Base-by-base conservation (phyloP, 2,888 invertebrate genomes). In the Mermis nigrescens region DNA sequence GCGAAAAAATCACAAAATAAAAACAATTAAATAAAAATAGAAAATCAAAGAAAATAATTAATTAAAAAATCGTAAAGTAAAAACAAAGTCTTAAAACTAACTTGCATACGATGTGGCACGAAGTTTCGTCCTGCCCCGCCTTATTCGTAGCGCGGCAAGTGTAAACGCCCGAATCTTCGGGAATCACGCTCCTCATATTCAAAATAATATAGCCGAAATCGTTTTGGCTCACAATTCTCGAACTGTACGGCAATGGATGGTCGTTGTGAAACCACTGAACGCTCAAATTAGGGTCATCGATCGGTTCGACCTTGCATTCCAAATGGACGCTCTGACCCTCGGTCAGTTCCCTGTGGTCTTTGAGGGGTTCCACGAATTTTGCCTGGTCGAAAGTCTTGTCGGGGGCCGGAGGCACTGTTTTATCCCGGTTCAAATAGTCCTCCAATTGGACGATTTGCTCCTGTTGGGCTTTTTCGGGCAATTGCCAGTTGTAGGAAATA, bases 131-230 rank as follows among this genome's bases (percentile, higher is more conserved):
- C 77, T 87, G 87, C 73, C 92, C 91, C 68, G 86, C 86, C 66
- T 85, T 82, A 69, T 88, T 88, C 67, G 86, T 88, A 63, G 87
- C 89, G 70, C 88, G 83, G 76, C 89, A 89, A 58, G 62, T 63
- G 75, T 95, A 95, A 76, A 88, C 85, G 60, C 94, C 95, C 62
- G 87, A 87, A 75, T 98, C 95, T 77, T 91, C 91, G 15, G 91
- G 83, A 60, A 91, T 88, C 63, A 86, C 84, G 72, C 92, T 89
- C 65, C 84, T 82, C 70, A 98, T 89, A 76, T 94, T 91, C 69
- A 98, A 79, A 57, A 91, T 87, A 66, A 94, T 88, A 68, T 92
- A 94, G 68, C 95, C 95, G 79, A 95, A 94, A 77, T 95, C 94
- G 74, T 91, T 89, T 66, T 88, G 87, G 86, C 76, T 89, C 24